Evolutionary conservation across 2,797 vertebrate species (phyloP).

Genomic region (Anableps anableps): DNA sequence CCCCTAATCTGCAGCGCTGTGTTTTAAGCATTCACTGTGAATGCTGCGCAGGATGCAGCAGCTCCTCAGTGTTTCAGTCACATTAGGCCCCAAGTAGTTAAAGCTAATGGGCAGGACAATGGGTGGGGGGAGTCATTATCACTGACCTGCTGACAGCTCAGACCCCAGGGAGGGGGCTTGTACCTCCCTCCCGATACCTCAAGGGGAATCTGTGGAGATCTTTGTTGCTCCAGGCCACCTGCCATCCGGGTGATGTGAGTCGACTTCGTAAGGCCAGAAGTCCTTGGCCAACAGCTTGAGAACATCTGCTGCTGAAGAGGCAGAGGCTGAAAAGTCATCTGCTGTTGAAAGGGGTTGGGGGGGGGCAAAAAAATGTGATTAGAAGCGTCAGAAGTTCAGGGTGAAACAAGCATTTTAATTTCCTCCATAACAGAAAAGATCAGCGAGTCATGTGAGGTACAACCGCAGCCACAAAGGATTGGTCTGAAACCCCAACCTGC

Average conservation of each 20-base stretch:
- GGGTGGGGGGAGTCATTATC: slow-evolving; percentile 46
- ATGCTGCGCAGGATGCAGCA: too few relatives aligned
- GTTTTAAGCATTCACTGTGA: not conserved
- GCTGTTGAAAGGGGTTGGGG: not conserved
- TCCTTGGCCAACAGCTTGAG: slow-evolving; percentile 40
- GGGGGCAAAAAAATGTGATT: not conserved
- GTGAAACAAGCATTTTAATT: not conserved
- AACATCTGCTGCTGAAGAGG: slow-evolving; percentile 35
- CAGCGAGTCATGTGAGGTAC: not conserved
- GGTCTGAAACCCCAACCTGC: not conserved
- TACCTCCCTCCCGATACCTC: not conserved
- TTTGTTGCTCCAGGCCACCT: slow-evolving; percentile 50
- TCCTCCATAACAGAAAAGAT: not conserved
- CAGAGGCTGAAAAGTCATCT: slow-evolving; percentile 18
- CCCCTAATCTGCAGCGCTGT: not conserved
- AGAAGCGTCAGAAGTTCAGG: not conserved
- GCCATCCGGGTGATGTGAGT: slow-evolving; percentile 39
- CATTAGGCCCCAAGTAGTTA: slow-evolving; percentile 43
- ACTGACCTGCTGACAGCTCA: slow-evolving; percentile 56
- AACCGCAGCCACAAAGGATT: not conserved
- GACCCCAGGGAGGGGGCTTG: slow-evolving; percentile 30
- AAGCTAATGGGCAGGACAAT: slow-evolving; percentile 59
- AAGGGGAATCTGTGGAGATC: not conserved
- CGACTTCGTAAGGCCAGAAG: slow-evolving; percentile 17
- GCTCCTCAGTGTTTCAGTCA: slow-evolving; percentile 8